Base-by-base conservation (phyloP, 2,888 invertebrate genomes). In the Notocelia uddmanniana region DNA sequence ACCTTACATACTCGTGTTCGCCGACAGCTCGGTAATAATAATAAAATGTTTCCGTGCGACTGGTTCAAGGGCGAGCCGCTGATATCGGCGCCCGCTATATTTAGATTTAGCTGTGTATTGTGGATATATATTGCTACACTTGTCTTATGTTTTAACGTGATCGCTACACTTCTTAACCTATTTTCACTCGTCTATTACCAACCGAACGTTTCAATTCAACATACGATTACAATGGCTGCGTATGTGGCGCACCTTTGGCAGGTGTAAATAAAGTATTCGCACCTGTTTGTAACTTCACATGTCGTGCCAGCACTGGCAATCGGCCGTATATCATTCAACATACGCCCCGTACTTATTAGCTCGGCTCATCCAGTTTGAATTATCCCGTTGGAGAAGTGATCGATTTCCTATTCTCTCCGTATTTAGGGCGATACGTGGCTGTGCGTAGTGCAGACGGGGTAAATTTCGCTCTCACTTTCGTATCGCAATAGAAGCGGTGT, bases 31-130 rank as follows among this genome's bases (percentile, higher is more conserved):
- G 89, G 92, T 93, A 93, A 93, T 93, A 93, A 93, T 93, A 93
- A 93, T 93, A 93, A 93, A 93, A 93, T 92, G 93, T 93, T 93
- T 93, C 93, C 93, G 93, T 92, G 92, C 92, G 93, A 93, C 91
- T 93, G 93, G 93, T 93, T 93, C 93, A 93, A 93, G 93, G 93
- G 93, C 93, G 93, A 92, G 86, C 90, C 93, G 91, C 92, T 93
- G 93, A 93, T 93, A 93, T 93, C 93, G 93, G 89, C 90, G 92
- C 90, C 88, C 85, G 93, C 93, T 93, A 93, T 93, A 93, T 93
- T 93, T 93, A 93, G 93, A 93, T 93, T 93, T 92, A 92, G 92
- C 89, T 89, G 88, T 92, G 85, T 88, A 89, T 88, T 88, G 89
- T 87, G 81, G 85, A 84, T 87, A 85, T 86, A 86, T 85, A 75